Percentiles rank a stretch among this genome's conserved stretches.
phyloP scores from a whole-genome alignment of 2,797 vertebrate genomes.

The Phoebastria nigripes region DNA sequence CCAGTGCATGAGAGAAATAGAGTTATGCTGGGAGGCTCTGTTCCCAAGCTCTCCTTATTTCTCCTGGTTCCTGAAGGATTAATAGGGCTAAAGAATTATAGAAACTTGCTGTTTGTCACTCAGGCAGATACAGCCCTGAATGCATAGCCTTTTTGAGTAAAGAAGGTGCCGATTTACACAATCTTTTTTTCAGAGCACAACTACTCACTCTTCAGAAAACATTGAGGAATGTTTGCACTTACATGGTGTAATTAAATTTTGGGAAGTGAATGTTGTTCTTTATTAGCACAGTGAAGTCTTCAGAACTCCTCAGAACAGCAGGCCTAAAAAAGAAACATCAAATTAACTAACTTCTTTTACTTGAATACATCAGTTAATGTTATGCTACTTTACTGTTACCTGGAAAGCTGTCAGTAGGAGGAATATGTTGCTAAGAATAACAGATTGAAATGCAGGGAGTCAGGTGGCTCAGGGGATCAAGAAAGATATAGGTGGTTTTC shows the following conservation, averaged over 20 bases:
- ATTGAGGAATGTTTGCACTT: constrained; percentile 46
- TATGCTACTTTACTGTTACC: constrained; percentile 4
- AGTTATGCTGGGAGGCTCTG: background rate
- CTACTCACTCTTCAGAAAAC: background rate
- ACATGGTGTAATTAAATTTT: constrained; percentile 82
- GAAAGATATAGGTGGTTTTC: background rate
- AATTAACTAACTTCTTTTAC: background rate
- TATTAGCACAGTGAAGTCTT: constrained; percentile 90
- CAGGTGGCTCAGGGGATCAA: background rate
- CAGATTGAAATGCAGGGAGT: background rate
- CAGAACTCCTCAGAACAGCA: constrained; percentile 80
- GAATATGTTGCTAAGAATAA: constrained; percentile 38
- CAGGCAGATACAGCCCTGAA: background rate
- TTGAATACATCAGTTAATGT: background rate
- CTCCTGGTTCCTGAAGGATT: background rate
- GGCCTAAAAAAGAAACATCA: constrained; percentile 73
- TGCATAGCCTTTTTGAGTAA: background rate
- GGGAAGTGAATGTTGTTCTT: constrained; percentile 88
- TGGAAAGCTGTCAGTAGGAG: constrained; percentile 43
- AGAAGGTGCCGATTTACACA: background rate
- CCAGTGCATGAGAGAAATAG: background rate
- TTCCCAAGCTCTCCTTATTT: background rate
- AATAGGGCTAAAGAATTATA: background rate
- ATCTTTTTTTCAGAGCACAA: background rate
- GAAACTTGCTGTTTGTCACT: background rate